Conservation (phyloP, 1,140 invertebrate species). For the Contarinia nasturtii region DNA sequence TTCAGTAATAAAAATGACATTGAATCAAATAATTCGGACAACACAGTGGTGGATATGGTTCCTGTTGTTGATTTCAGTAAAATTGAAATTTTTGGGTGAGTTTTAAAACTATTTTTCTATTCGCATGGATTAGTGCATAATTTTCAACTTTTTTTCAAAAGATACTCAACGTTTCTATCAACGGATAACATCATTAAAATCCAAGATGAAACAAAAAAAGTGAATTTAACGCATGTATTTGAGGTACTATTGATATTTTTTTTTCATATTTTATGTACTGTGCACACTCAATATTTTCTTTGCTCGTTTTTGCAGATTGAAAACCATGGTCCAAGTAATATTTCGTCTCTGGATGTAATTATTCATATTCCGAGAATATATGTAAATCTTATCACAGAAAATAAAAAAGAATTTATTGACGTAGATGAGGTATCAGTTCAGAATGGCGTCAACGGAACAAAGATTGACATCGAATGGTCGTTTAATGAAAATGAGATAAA, state of each 20-base stretch:
- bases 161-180: too few relatives aligned
- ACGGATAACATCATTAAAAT: neutral
- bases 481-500: too few relatives aligned
- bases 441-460: too few relatives aligned
- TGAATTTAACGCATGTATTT: neutral
- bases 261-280: too few relatives aligned
- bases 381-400: constrained; percentile 12
- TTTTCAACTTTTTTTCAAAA: too few relatives aligned
- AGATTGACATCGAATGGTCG: too few relatives aligned
- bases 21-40: constrained; percentile 17
- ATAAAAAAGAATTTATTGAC: constrained; percentile 5
- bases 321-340: constrained; percentile 11
- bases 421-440: too few relatives aligned
- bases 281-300: too few relatives aligned
- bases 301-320: too few relatives aligned
- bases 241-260: too few relatives aligned
- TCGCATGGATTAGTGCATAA: too few relatives aligned
- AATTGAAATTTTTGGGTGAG: constrained; percentile 24
- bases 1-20: constrained; percentile 25
- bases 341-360: constrained; percentile 16
- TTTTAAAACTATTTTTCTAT: neutral
- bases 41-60: constrained; percentile 15
- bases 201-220: neutral
- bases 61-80: constrained; percentile 23
- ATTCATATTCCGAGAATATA: constrained; percentile 18